Conservation (phyloP, 2,797 vertebrate genomes). For the Pseudomugil tenellus region DNA sequence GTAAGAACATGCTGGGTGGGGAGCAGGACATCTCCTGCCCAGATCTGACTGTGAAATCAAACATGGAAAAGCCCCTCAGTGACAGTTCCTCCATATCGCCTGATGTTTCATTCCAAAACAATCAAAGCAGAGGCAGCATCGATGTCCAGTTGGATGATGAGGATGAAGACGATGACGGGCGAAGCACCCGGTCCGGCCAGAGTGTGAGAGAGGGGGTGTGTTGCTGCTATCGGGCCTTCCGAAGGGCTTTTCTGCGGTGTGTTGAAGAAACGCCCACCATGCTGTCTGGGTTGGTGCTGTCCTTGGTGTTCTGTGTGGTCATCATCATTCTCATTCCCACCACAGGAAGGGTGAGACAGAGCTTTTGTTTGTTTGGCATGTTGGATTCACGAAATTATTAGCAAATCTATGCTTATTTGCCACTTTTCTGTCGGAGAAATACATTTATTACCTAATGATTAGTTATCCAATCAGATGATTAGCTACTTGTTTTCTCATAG, state of each 20-base stretch:
- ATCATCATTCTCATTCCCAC: slow-evolving; percentile 78
- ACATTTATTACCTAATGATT: neutral
- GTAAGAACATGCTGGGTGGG: neutral
- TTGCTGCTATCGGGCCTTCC: slow-evolving; percentile 64
- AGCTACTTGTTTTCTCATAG: too few species aligned
- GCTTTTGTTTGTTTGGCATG: too few species aligned
- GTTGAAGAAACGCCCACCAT: slow-evolving; percentile 83
- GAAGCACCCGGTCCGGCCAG: slow-evolving; percentile 34
- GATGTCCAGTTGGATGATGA: slow-evolving; percentile 8
- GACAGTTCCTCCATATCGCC: fast-evolving
- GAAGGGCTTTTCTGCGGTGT: slow-evolving; percentile 69
- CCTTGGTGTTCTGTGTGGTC: slow-evolving; percentile 79
- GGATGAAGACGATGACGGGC: slow-evolving; percentile 8
- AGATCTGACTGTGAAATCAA: neutral
- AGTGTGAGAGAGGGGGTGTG: slow-evolving; percentile 42
- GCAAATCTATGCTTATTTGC: neutral
- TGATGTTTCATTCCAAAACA: neutral
- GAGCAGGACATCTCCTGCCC: neutral
- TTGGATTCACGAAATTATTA: too few species aligned
- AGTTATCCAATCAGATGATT: too few species aligned
- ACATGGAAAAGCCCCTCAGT: neutral
- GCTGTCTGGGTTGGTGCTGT: slow-evolving; percentile 78
- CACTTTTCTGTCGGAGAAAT: neutral
- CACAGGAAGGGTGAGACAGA: slow-evolving; percentile 72
- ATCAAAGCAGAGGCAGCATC: slow-evolving; percentile 19